Conservation (phyloP, 2,888 invertebrate species). For the Acanthoscelides obtectus region DNA sequence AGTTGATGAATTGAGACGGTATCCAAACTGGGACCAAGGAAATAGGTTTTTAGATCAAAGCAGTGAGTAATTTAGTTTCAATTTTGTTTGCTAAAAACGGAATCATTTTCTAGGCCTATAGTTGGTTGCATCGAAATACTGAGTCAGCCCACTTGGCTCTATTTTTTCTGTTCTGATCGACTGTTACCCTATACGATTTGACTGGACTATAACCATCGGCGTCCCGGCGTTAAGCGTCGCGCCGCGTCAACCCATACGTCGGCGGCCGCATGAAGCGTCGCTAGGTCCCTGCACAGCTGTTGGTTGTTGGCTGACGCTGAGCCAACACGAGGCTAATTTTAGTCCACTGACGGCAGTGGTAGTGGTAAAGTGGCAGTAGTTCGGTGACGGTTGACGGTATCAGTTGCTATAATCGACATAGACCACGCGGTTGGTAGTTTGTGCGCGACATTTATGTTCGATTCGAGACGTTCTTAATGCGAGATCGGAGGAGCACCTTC, state of each 20-base stretch:
- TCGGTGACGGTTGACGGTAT: neutral
- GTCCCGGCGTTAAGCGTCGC: neutral
- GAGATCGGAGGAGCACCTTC: constrained; percentile 47
- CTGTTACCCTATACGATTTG: neutral
- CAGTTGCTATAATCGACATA: neutral
- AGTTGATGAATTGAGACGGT: no score
- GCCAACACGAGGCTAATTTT: constrained; percentile 30
- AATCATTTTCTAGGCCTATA: no score
- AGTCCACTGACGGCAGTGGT: constrained; percentile 29
- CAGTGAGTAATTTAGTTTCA: no score
- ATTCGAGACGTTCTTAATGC: constrained; percentile 32
- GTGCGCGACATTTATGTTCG: neutral
- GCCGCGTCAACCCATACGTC: neutral
- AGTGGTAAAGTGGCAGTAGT: neutral
- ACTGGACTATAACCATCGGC: neutral
- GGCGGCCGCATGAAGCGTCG: neutral
- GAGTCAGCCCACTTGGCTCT: no score
- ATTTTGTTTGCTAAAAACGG: no score
- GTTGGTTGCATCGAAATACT: no score
- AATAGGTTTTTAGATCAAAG: no score
- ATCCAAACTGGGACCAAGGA: no score
- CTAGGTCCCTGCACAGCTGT: neutral
- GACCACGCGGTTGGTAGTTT: neutral
- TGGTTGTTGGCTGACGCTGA: neutral
- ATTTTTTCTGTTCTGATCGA: no score